Conservation (phyloP, 2,113 vertebrate genomes). For the Phainopepla nitens region DNA sequence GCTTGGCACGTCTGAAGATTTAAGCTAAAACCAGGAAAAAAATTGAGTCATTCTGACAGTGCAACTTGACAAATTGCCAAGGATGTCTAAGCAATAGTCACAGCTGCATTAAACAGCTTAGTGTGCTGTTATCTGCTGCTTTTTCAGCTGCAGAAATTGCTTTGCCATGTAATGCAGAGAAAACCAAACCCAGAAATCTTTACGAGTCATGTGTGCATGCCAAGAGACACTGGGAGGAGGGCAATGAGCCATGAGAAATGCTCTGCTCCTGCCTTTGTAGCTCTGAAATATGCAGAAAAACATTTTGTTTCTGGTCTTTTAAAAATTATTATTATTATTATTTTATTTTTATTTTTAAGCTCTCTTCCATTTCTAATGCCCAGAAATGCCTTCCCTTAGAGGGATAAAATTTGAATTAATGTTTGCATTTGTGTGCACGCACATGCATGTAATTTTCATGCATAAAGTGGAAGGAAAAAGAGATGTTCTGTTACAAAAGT, state of each 20-base stretch:
- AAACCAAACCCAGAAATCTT: neutral
- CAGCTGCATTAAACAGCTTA: neutral
- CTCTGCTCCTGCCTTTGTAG: neutral
- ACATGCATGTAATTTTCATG: neutral
- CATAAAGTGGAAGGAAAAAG: neutral
- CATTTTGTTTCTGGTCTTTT: neutral
- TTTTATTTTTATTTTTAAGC: neutral
- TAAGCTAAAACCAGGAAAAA: neutral
- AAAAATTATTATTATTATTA: neutral
- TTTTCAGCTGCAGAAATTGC: neutral
- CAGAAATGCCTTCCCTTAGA: neutral
- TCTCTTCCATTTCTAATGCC: neutral
- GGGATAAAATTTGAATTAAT: neutral
- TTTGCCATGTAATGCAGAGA: neutral
- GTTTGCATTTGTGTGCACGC: neutral
- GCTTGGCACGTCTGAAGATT: neutral
- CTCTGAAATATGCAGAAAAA: neutral
- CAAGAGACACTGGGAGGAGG: neutral
- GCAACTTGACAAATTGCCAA: neutral
- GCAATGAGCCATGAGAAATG: neutral
- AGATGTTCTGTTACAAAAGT: neutral
- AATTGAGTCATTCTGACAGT: neutral
- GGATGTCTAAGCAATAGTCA: neutral
- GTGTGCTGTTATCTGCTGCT: neutral
- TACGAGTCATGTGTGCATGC: rapidly evolving